These are phyloP conservation scores for Dicrostonyx torquatus DNA, from an alignment of 2,797 vertebrate species.

Conservation along the genomic window DNA sequence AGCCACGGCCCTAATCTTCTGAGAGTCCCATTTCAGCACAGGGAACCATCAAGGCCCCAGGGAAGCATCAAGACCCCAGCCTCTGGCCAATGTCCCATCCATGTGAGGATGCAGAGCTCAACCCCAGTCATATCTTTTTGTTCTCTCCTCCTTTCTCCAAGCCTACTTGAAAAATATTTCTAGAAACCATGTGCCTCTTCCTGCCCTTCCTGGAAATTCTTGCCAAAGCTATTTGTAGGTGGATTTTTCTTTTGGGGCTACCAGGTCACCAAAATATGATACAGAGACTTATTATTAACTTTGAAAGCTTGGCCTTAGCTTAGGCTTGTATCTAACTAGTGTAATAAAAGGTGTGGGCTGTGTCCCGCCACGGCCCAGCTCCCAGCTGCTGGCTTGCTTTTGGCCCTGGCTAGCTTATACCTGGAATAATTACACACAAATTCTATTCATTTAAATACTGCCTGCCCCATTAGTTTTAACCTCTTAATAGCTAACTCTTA, in stretches of 20 bases:
- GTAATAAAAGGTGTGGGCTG: too few species aligned
- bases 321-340: neutral
- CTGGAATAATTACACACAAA: too few species aligned
- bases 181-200: neutral
- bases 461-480: too few species aligned
- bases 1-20: neutral
- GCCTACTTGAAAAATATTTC: neutral
- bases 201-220: neutral
- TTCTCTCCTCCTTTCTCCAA: neutral
- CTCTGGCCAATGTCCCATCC: accelerated
- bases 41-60: neutral
- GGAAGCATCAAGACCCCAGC: neutral
- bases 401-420: too few species aligned
- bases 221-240: neutral
- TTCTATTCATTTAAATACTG: too few species aligned
- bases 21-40: accelerated
- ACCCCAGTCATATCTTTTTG: neutral
- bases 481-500: too few species aligned
- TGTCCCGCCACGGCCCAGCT: too few species aligned
- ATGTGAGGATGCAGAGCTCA: neutral
- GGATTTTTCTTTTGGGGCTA: too few species aligned
- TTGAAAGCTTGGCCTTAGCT: neutral
- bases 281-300: neutral
- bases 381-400: too few species aligned
- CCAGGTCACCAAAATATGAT: too few species aligned